Base-by-base conservation (phyloP, 2,888 invertebrate species). In the Hirtodrosophila trivittata region DNA sequence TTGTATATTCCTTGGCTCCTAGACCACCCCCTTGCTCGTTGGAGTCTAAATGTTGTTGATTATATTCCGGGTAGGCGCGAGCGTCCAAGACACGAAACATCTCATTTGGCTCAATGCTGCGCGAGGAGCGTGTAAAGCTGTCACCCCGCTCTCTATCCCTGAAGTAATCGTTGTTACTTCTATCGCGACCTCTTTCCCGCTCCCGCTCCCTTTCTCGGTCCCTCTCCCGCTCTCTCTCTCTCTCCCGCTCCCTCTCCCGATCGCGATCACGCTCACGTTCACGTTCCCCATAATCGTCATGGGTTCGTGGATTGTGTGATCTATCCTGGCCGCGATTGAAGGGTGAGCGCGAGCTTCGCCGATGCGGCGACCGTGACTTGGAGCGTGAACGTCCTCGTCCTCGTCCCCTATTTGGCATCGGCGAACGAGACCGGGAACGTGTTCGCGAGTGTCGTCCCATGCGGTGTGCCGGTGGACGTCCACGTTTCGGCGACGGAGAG, bases 11-110 rank as follows among this genome's bases (percentile, higher is more conserved):
- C n/a, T 21, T 21, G 18, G 5, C 18, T 5, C 2, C 3, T 21
- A 3, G 18, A 21, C 5, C 18, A 5, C 18, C 5, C 18, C 3
- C 18, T 21, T 47, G 21, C 46, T 46, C 1, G 60, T 9, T 8
- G 71, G 75, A 3, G 67, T 25, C 32, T 0, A 74, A 63, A 4
- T 66, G 69, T 7, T 51, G 45, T 25, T 75, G 80, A 56, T 87
- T 89, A 59, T 91, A 90, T 57, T 89, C 89, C 1, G 90, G 90
- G 75, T 89, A 89, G 33, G 80, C 60, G 13, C 89, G 87, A 0
- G 90, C 74, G 49, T 90, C 89, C 49, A 90, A 59, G 1, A 89
- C 76, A 3, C 90, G 89, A 46, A 89, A 89, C 0, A 78, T 58
- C 41, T 58, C 71, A 35, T 58, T 42, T 1, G 58, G 43, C 0